Percentiles rank a stretch among this genome's conserved stretches.
These are phyloP conservation scores for Drosophila equinoxialis DNA, from an alignment of 1,140 invertebrate species.

Conservation along the genomic window DNA sequence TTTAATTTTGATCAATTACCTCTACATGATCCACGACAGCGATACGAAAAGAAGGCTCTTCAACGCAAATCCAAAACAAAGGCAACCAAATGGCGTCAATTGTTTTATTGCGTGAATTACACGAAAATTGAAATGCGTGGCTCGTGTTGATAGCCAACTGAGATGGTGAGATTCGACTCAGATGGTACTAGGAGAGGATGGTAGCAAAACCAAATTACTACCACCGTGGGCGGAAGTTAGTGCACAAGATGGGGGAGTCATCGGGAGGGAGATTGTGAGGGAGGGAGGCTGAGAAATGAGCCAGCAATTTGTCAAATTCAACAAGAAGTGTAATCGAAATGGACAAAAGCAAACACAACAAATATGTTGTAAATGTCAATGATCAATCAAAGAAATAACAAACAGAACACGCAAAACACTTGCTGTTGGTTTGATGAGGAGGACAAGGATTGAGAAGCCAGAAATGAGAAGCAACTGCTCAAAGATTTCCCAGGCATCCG, in stretches of 20 bases:
- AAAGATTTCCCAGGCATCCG: constrained; percentile 66
- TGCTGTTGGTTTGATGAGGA: background rate
- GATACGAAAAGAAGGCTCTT: constrained; percentile 38
- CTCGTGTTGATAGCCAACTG: constrained; percentile 64
- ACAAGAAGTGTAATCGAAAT: constrained; percentile 66
- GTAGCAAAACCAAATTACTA: constrained; percentile 63
- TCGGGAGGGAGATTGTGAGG: background rate
- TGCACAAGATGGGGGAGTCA: constrained; percentile 15
- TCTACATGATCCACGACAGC: constrained; percentile 62
- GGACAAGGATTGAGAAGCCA: constrained; percentile 10
- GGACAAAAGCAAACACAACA: constrained; percentile 32
- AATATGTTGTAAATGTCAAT: constrained; percentile 82
- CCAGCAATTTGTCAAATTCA: constrained; percentile 34
- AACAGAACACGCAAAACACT: constrained; percentile 50
- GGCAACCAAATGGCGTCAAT: constrained; percentile 46
- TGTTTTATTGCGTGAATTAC: constrained; percentile 79
- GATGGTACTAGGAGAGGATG: constrained; percentile 12
- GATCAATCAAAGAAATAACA: constrained; percentile 72
- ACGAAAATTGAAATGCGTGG: constrained; percentile 65
- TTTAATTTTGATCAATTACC: constrained; percentile 75
- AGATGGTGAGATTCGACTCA: constrained; percentile 52
- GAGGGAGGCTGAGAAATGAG: constrained; percentile 42
- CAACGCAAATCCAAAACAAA: constrained; percentile 26
- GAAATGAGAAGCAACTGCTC: constrained; percentile 34
- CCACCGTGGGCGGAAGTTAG: constrained; percentile 64